Percentiles rank a stretch among this genome's conserved stretches.
phyloP scores from a whole-genome alignment of 2,113 vertebrate genomes.

The Labeo rohita region DNA sequence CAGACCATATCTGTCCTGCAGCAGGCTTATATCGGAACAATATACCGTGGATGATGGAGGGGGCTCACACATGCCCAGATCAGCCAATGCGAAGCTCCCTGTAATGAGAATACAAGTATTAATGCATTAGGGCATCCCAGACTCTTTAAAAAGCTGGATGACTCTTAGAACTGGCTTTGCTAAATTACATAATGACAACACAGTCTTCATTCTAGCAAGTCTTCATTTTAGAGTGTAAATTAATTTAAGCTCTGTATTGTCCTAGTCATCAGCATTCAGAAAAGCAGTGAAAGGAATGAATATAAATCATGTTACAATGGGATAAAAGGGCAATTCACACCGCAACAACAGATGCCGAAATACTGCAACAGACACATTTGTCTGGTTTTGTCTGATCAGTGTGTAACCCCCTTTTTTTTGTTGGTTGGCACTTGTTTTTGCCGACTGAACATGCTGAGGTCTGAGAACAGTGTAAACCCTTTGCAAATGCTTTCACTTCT shows the following conservation, averaged over 20 bases:
- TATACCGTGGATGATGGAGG: slow-evolving; percentile 80
- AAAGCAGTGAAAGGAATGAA: not conserved
- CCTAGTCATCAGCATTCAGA: not conserved
- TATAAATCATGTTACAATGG: not conserved
- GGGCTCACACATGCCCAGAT: slow-evolving; percentile 85
- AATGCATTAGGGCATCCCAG: not conserved
- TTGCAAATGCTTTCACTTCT: no score
- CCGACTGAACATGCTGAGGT: no score
- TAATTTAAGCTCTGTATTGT: slow-evolving; percentile 1
- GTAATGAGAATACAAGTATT: slow-evolving; percentile 60
- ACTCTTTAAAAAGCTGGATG: not conserved
- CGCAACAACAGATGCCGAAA: not conserved
- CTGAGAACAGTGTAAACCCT: no score
- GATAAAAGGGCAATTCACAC: not conserved
- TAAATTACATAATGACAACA: slow-evolving; percentile 18
- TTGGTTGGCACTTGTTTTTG: no score
- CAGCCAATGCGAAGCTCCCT: slow-evolving; percentile 86
- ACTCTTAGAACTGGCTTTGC: not conserved
- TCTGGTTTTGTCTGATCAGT: no score
- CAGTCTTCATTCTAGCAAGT: not conserved
- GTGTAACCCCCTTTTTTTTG: no score
- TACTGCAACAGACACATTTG: no score
- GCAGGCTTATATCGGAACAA: slow-evolving; percentile 84
- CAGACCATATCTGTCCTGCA: slow-evolving; percentile 82
- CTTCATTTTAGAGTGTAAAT: slow-evolving; percentile 13